These are phyloP conservation scores for Hyposoter didymator DNA, from an alignment of 2,888 invertebrate genomes.

Conservation along the genomic window DNA sequence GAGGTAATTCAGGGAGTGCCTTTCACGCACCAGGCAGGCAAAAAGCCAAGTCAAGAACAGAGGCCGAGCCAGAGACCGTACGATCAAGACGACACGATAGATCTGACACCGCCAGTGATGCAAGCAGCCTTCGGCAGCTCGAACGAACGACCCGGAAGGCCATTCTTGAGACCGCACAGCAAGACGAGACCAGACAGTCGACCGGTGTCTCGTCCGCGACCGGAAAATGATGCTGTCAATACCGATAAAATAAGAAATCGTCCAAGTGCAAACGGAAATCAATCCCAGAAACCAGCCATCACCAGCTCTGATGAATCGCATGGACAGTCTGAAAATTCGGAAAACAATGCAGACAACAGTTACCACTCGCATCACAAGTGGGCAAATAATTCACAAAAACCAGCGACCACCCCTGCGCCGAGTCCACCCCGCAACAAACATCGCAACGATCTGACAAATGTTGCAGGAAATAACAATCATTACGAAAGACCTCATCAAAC, in stretches of 20 bases:
- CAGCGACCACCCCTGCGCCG: constrained; percentile 20
- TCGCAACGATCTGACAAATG: constrained; percentile 15
- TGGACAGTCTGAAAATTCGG: constrained; percentile 39
- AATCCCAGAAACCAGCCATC: constrained; percentile 17
- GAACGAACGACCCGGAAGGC: constrained; percentile 76
- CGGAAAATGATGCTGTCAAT: constrained; percentile 65
- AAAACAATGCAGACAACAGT: constrained; percentile 17
- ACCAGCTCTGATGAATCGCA: constrained; percentile 52
- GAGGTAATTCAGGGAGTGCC: constrained; percentile 75
- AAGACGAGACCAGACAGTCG: constrained; percentile 68
- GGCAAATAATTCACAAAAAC: constrained; percentile 29
- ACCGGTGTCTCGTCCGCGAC: constrained; percentile 66
- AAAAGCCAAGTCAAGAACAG: constrained; percentile 55
- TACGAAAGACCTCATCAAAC: constrained; percentile 54
- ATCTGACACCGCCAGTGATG: constrained; percentile 77
- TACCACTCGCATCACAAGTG: constrained; percentile 40
- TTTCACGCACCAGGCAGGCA: constrained; percentile 67
- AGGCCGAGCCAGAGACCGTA: constrained; percentile 66
- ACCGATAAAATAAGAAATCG: constrained; percentile 39
- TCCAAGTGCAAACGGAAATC: constrained; percentile 19
- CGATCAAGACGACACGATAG: constrained; percentile 75
- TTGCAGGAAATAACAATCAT: background rate
- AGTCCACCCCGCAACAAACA: constrained; percentile 32
- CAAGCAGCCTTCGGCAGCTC: constrained; percentile 70
- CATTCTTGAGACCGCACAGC: constrained; percentile 72